Conservation (phyloP, 2,113 vertebrate genomes). For the Myodes glareolus region DNA sequence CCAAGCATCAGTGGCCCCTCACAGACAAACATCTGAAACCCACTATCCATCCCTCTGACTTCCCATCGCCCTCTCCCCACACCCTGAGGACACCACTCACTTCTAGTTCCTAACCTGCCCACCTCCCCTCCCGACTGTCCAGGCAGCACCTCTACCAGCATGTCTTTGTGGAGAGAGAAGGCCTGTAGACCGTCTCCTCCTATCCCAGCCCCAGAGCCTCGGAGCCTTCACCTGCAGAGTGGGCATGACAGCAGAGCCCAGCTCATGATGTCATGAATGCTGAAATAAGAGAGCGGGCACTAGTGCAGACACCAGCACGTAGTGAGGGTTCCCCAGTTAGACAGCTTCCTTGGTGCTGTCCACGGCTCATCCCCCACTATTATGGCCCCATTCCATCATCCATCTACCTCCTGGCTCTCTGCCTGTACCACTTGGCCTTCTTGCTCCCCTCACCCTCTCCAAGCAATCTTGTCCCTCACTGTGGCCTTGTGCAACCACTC, state of each 20-base stretch:
- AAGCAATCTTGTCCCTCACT: not conserved
- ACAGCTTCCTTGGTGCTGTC: not conserved
- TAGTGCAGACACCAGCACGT: rapidly evolving
- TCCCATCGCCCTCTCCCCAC: rapidly evolving
- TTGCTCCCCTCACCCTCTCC: not conserved
- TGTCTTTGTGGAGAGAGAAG: not conserved
- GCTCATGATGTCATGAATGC: not conserved
- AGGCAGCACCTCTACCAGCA: not conserved
- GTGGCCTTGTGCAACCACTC: rapidly evolving
- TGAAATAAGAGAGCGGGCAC: rapidly evolving
- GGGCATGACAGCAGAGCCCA: rapidly evolving
- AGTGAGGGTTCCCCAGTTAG: rapidly evolving
- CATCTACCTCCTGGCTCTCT: not conserved
- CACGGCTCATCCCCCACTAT: not conserved
- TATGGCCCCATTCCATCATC: rapidly evolving
- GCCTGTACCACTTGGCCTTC: rapidly evolving
- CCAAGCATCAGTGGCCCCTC: not conserved
- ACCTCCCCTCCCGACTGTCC: rapidly evolving
- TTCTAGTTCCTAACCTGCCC: rapidly evolving
- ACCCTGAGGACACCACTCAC: not conserved
- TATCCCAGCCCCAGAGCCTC: not conserved
- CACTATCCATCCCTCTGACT: rapidly evolving
- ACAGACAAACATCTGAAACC: not conserved
- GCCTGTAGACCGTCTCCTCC: not conserved
- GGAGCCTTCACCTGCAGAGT: not conserved